Conservation (phyloP, 2,113 vertebrate species). For the Scomber japonicus region DNA sequence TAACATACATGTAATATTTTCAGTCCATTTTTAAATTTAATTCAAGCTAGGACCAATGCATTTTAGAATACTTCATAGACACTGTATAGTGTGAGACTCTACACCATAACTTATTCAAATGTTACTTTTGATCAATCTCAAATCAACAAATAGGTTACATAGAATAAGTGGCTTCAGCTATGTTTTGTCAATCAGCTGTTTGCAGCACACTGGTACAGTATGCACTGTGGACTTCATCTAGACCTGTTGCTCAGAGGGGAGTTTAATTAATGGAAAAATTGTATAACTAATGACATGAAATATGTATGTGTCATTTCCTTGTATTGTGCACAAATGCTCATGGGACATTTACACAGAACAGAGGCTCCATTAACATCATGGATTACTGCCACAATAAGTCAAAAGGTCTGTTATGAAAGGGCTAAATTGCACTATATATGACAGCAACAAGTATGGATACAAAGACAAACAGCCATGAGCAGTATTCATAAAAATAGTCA, state of each 20-base stretch:
- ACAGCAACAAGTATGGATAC: neutral
- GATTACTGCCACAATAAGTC: conserved; percentile 3
- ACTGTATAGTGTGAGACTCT: neutral
- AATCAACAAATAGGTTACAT: too few relatives aligned
- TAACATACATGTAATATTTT: too few relatives aligned
- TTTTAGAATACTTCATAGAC: too few relatives aligned
- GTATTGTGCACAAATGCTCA: neutral
- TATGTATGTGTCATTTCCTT: conserved; percentile 2
- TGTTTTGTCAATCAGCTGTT: neutral
- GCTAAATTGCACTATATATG: neutral
- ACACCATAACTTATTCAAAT: neutral
- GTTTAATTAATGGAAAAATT: conserved; percentile 8
- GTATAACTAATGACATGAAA: neutral
- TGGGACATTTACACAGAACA: neutral
- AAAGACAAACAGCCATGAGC: neutral
- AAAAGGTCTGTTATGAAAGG: neutral
- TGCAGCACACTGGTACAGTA: neutral
- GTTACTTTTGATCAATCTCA: neutral
- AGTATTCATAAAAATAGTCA: neutral
- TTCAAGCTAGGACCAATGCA: too few relatives aligned
- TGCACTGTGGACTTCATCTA: conserved; percentile 2
- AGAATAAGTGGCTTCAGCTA: too few relatives aligned
- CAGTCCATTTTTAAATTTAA: too few relatives aligned
- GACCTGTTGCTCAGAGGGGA: neutral
- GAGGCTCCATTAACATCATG: conserved; percentile 22